Evolutionary conservation across 2,797 vertebrate genomes (phyloP).

Genomic region (Microctenopoma lineatum): DNA sequence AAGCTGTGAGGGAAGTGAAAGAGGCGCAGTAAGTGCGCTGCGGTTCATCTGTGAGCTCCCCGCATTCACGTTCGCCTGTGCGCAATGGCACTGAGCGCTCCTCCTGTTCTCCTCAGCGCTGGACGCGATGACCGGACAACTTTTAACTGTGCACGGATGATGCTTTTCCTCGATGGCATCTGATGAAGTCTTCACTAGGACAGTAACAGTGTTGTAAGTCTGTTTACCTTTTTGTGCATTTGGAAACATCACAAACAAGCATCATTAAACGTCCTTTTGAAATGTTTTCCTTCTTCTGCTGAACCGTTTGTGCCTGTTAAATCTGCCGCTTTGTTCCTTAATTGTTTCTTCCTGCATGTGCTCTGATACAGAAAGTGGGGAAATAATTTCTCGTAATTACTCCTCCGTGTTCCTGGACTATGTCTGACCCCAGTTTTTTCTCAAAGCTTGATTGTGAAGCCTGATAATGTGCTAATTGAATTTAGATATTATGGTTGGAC

Average conservation of each 20-base stretch:
- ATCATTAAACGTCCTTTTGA: not conserved
- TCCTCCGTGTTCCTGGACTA: not conserved
- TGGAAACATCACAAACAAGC: too few relatives aligned
- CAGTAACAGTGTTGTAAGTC: slow-evolving; percentile 69
- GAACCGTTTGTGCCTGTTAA: not conserved
- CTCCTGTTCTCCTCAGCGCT: slow-evolving; percentile 31
- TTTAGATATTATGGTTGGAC: slow-evolving; percentile 23
- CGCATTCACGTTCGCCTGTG: slow-evolving; percentile 46
- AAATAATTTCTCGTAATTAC: not conserved
- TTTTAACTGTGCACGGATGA: slow-evolving; percentile 58
- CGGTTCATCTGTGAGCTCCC: slow-evolving; percentile 28
- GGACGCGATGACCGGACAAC: slow-evolving; percentile 60
- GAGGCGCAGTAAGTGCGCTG: slow-evolving; percentile 31
- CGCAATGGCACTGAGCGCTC: slow-evolving; percentile 72
- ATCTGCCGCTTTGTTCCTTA: not conserved
- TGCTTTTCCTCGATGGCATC: slow-evolving; percentile 61
- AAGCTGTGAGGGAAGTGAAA: slow-evolving; percentile 14
- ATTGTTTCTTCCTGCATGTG: not conserved
- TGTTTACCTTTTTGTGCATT: slow-evolving; percentile 7
- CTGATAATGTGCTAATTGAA: slow-evolving; percentile 42
- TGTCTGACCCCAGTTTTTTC: slow-evolving; percentile 36
- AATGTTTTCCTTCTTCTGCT: not conserved
- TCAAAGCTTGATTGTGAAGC: slow-evolving; percentile 9
- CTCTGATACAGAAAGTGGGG: not conserved
- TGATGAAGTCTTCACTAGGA: slow-evolving; percentile 63